phyloP scores from a whole-genome alignment of 2,888 invertebrate species.

The Taphrorychus bicolor region DNA sequence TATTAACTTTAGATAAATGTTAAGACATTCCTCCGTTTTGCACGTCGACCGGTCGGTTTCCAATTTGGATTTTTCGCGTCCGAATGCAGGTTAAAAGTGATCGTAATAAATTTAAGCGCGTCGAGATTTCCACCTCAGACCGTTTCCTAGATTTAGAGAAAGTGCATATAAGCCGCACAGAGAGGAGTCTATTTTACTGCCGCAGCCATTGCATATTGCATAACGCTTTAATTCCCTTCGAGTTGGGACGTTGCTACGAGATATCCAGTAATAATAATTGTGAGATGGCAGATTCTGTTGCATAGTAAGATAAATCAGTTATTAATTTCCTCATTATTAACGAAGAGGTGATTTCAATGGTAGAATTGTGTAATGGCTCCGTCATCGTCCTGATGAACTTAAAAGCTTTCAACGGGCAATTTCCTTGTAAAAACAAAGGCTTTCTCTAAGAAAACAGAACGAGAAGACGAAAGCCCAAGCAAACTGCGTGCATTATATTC shows the following conservation, averaged over 20 bases:
- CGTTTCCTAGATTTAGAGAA: constrained; percentile 39
- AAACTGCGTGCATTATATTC: neutral
- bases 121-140: constrained; percentile 33
- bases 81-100: constrained; percentile 43
- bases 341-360: too few relatives aligned
- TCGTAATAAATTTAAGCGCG: constrained; percentile 39
- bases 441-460: neutral
- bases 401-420: neutral
- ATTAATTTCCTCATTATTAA: neutral
- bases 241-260: neutral
- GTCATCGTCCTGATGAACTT: neutral
- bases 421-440: neutral
- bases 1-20: constrained; percentile 37
- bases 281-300: constrained; percentile 4
- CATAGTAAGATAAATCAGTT: neutral
- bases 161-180: constrained; percentile 31
- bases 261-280: constrained; percentile 6
- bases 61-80: constrained; percentile 35
- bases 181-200: constrained; percentile 20
- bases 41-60: constrained; percentile 30
- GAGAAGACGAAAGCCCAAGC: constrained; percentile 3
- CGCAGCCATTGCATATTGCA: constrained; percentile 31
- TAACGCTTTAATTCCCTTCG: constrained; percentile 24
- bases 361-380: too few relatives aligned
- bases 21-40: constrained; percentile 34